phyloP scores from a whole-genome alignment of 1,140 invertebrate species.

The Oncopodura yosiiana region DNA sequence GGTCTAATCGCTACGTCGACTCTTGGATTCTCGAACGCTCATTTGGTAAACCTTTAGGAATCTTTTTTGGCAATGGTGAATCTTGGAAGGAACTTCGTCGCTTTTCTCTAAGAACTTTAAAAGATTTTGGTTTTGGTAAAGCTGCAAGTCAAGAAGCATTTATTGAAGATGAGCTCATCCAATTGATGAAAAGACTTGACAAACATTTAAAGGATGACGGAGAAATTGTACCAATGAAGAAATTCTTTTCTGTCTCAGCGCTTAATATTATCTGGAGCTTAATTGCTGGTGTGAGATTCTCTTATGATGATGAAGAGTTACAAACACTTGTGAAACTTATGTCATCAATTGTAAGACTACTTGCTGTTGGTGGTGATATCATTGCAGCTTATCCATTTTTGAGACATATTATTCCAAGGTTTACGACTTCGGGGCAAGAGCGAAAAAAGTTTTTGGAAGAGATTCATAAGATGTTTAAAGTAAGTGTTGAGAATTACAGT shows the following conservation, averaged over 20 bases:
- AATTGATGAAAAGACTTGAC: slow-evolving; percentile 18
- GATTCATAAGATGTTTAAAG: slow-evolving; percentile 27
- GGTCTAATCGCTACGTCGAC: slow-evolving; percentile 20
- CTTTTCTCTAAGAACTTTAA: slow-evolving; percentile 23
- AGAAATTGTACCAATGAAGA: slow-evolving; percentile 22
- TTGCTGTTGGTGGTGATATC: slow-evolving; percentile 24
- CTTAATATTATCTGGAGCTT: slow-evolving; percentile 78
- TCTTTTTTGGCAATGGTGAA: slow-evolving; percentile 25
- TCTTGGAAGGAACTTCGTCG: slow-evolving; percentile 22
- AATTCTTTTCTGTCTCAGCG: slow-evolving; percentile 42
- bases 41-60: slow-evolving; percentile 23
- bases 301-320: slow-evolving; percentile 38
- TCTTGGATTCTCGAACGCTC: slow-evolving; percentile 20
- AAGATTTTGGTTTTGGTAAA: slow-evolving; percentile 28
- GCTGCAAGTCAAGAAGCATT: slow-evolving; percentile 18
- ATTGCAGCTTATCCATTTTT: slow-evolving; percentile 18
- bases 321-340: slow-evolving; percentile 15
- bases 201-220: slow-evolving; percentile 8
- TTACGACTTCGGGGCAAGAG: slow-evolving; percentile 9
- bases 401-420: slow-evolving; percentile 18
- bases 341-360: slow-evolving; percentile 14
- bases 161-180: slow-evolving; percentile 20
- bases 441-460: slow-evolving; percentile 14
- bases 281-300: slow-evolving; percentile 61
- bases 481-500: no score